Percentiles rank a stretch among this genome's conserved stretches.
Evolutionary conservation across 2,888 invertebrate species (phyloP).

Genomic region (Amiota mariae): DNA sequence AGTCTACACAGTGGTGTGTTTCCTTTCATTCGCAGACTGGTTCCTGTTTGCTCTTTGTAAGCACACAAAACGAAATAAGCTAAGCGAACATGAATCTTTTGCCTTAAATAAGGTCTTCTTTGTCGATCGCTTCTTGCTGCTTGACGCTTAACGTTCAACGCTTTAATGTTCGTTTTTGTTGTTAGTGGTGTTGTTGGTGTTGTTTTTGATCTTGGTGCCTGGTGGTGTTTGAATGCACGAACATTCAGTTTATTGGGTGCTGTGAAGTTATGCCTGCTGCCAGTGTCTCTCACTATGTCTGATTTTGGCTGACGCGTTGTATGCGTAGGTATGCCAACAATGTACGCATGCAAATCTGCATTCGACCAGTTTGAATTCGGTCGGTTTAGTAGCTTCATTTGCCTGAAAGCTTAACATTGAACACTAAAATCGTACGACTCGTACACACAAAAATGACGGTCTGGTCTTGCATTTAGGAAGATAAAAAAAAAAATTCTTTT

Average conservation of each 20-base stretch:
- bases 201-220: slow-evolving; percentile 32
- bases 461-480: too few relatives aligned
- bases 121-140: slow-evolving; percentile 12
- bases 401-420: slow-evolving; percentile 21
- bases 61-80: slow-evolving; percentile 29
- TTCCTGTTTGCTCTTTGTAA: slow-evolving; percentile 27
- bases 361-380: slow-evolving; percentile 12
- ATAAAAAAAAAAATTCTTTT: background rate
- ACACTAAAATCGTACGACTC: slow-evolving; percentile 3
- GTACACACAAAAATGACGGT: background rate
- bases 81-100: slow-evolving; percentile 23
- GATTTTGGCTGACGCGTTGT: slow-evolving; percentile 50
- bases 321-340: slow-evolving; percentile 72
- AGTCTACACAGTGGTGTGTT: background rate
- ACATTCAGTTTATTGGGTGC: slow-evolving; percentile 27
- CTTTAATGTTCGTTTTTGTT: slow-evolving; percentile 10
- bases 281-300: slow-evolving; percentile 36
- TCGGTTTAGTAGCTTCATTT: background rate
- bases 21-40: slow-evolving; percentile 22
- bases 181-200: slow-evolving; percentile 30
- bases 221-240: slow-evolving; percentile 14
- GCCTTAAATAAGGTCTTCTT: slow-evolving; percentile 29
- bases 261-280: slow-evolving; percentile 41
- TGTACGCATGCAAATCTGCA: slow-evolving; percentile 66
- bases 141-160: background rate